Evolutionary conservation across 2,797 vertebrate species (phyloP).

Genomic region (Sebastes minor): DNA sequence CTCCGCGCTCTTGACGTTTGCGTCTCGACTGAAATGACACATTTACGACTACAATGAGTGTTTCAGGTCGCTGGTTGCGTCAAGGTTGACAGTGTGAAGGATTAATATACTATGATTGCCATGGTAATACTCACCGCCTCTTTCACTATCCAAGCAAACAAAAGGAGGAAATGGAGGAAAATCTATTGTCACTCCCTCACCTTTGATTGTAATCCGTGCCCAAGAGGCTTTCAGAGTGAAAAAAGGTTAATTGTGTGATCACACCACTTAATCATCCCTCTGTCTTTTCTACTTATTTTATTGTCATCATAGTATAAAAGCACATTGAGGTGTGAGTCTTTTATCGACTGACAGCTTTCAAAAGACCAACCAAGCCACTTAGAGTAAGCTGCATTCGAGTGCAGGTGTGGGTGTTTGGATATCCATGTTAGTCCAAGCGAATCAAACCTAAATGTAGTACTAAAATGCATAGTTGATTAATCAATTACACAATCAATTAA

Average conservation of each 20-base stretch:
- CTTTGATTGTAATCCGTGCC: not conserved
- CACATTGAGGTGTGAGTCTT: not conserved
- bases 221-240: not conserved
- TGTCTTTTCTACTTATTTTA: not conserved
- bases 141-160: not conserved
- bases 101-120: not conserved
- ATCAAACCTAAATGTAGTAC: not conserved
- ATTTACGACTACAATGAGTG: not conserved
- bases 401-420: not conserved
- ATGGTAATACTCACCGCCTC: not conserved
- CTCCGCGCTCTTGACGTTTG: not conserved
- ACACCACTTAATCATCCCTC: not conserved
- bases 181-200: not conserved
- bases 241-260: not conserved
- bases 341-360: not conserved
- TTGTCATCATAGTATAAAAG: not conserved
- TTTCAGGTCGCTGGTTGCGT: not conserved
- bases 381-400: not conserved
- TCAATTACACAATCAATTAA: not conserved
- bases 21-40: not conserved
- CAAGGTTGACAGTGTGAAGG: not conserved
- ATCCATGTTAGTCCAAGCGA: not conserved
- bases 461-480: not conserved
- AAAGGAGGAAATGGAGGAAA: not conserved
- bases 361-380: not conserved